phyloP scores from a whole-genome alignment of 2,888 invertebrate species.

The Drosophila neotestacea region DNA sequence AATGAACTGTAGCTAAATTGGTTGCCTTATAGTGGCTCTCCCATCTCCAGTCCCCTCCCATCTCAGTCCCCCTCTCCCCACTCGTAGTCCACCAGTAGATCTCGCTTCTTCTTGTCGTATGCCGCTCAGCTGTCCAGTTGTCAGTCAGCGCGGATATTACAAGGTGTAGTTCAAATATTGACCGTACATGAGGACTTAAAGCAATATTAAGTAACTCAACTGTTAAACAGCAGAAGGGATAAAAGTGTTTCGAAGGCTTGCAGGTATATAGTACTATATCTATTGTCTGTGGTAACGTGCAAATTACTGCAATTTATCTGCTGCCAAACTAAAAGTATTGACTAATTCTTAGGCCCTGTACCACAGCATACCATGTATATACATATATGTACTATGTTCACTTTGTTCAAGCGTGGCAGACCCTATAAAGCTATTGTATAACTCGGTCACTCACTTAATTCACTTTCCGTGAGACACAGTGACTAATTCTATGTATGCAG shows the following conservation, averaged over 20 bases:
- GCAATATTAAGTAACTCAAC: slow-evolving; percentile 72
- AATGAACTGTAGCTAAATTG: slow-evolving; percentile 79
- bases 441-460: too few relatives aligned
- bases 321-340: too few relatives aligned
- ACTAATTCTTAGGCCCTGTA: too few relatives aligned
- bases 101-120: neutral
- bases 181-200: slow-evolving; percentile 83
- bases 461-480: too few relatives aligned
- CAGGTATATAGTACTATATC: neutral
- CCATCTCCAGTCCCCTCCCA: neutral
- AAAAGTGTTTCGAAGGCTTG: neutral
- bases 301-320: neutral
- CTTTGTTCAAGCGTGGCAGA: too few relatives aligned
- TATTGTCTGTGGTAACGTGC: neutral
- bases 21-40: slow-evolving; percentile 32
- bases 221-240: slow-evolving; percentile 18
- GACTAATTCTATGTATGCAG: too few relatives aligned
- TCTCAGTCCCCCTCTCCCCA: too few relatives aligned
- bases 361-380: too few relatives aligned
- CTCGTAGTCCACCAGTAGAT: neutral
- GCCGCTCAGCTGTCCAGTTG: slow-evolving; percentile 57
- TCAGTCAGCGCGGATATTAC: slow-evolving; percentile 82
- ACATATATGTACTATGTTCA: too few relatives aligned
- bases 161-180: slow-evolving; percentile 84
- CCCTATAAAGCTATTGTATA: too few relatives aligned